Conservation (phyloP, 2,888 invertebrate genomes). For the Noctuana brunneofusca region DNA sequence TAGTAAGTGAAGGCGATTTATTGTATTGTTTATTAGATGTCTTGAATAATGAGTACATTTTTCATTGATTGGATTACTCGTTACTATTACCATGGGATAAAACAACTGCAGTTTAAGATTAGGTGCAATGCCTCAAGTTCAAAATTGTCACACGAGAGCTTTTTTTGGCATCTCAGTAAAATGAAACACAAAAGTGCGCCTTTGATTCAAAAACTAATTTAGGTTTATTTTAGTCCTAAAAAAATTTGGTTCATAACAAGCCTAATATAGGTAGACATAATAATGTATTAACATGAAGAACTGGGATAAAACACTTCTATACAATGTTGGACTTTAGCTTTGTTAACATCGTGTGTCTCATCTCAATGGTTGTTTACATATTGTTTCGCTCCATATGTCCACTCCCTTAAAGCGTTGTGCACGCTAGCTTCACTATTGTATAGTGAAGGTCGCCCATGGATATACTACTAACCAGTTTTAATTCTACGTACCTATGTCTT, state of each 20-base stretch:
- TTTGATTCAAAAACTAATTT: too few relatives aligned
- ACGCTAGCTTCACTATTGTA: slow-evolving; percentile 65
- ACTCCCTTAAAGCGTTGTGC: slow-evolving; percentile 56
- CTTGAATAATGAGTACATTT: too few relatives aligned
- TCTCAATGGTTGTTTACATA: slow-evolving; percentile 20
- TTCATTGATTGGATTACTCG: too few relatives aligned
- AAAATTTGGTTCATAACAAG: not conserved
- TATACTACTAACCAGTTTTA: slow-evolving; percentile 47
- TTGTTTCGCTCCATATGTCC: slow-evolving; percentile 47
- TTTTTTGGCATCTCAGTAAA: too few relatives aligned
- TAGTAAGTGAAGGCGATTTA: too few relatives aligned
- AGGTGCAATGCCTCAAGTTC: too few relatives aligned
- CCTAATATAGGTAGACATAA: not conserved
- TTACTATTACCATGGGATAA: too few relatives aligned
- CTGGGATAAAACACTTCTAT: not conserved
- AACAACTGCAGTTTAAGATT: too few relatives aligned
- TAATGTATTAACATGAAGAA: not conserved
- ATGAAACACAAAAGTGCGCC: not conserved
- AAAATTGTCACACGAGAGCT: too few relatives aligned
- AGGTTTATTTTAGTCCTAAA: not conserved
- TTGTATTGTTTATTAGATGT: too few relatives aligned
- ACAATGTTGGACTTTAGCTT: slow-evolving; percentile 1
- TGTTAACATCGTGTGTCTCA: slow-evolving; percentile 4
- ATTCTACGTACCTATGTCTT: slow-evolving; percentile 37
- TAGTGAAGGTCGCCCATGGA: slow-evolving; percentile 68